Percentiles rank a stretch among this genome's conserved stretches.
phyloP scores from a whole-genome alignment of 2,888 invertebrate species.

The Acronicta leporina region DNA sequence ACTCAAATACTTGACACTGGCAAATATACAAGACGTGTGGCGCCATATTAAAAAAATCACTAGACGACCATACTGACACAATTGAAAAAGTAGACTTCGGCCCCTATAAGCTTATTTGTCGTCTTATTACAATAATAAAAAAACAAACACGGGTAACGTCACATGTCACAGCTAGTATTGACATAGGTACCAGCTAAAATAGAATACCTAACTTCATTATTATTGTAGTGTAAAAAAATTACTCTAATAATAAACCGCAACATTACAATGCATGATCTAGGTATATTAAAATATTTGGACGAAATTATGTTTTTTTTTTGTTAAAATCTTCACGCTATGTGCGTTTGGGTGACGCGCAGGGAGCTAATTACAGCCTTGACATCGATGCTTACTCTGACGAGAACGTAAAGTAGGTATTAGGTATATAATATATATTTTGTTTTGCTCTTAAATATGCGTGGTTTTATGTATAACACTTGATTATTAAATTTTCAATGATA shows the following conservation, averaged over 20 bases:
- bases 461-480: not conserved
- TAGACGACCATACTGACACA: no score
- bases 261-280: conserved; percentile 1
- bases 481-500: not conserved
- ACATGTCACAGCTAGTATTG: no score
- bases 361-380: conserved; percentile 45
- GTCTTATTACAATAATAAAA: no score
- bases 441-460: not conserved
- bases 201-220: no score
- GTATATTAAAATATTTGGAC: conserved; percentile 29
- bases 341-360: conserved; percentile 46
- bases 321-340: conserved; percentile 48
- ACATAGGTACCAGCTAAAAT: no score
- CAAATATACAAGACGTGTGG: no score
- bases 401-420: not conserved
- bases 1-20: no score
- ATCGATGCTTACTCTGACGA: conserved; percentile 30
- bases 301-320: conserved; percentile 30
- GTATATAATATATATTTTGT: not conserved
- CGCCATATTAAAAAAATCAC: no score
- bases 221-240: no score
- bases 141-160: no score
- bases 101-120: no score
- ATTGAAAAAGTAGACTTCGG: no score
- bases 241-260: not conserved